A percentile compares a stretch with the other conserved stretches of the same genome.
Evolutionary conservation across 2,888 invertebrate genomes (phyloP).

Genomic region (Pollenia angustigena): DNA sequence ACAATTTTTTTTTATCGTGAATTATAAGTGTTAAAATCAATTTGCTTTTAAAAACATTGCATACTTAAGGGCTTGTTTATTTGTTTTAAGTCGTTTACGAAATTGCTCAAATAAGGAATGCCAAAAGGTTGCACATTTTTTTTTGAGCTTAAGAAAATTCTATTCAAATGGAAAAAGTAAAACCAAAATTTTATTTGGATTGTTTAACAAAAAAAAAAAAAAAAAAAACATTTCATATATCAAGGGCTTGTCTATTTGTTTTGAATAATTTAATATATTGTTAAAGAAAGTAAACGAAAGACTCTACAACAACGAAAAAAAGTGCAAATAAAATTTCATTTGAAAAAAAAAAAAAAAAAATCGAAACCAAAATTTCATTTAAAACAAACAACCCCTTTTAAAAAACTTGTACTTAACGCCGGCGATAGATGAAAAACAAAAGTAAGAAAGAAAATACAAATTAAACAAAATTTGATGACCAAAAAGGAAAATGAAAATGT

Average conservation of each 20-base stretch:
- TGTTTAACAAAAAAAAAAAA: too few relatives aligned
- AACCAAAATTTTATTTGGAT: too few relatives aligned
- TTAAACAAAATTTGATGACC: conserved; percentile 50
- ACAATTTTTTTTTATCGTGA: neutral
- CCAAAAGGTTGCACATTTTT: neutral
- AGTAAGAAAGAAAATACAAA: conserved; percentile 22
- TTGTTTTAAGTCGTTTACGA: neutral
- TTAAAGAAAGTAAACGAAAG: neutral
- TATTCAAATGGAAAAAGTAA: too few relatives aligned
- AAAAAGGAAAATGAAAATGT: neutral
- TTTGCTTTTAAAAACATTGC: conserved; percentile 45
- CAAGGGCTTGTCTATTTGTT: too few relatives aligned
- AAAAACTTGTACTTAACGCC: conserved; percentile 58
- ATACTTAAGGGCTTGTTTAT: conserved; percentile 45
- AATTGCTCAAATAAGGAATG: neutral
- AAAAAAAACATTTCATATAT: too few relatives aligned
- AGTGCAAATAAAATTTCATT: conserved; percentile 4
- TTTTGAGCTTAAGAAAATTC: too few relatives aligned
- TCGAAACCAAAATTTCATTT: conserved; percentile 40
- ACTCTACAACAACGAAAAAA: neutral
- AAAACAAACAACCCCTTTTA: conserved; percentile 46
- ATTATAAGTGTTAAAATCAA: conserved; percentile 4
- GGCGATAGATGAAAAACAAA: neutral
- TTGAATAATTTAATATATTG: too few relatives aligned
- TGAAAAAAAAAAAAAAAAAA: conserved; percentile 8